Evolutionary conservation across 2,113 vertebrate species (phyloP).

Genomic region (Anolis carolinensis): DNA sequence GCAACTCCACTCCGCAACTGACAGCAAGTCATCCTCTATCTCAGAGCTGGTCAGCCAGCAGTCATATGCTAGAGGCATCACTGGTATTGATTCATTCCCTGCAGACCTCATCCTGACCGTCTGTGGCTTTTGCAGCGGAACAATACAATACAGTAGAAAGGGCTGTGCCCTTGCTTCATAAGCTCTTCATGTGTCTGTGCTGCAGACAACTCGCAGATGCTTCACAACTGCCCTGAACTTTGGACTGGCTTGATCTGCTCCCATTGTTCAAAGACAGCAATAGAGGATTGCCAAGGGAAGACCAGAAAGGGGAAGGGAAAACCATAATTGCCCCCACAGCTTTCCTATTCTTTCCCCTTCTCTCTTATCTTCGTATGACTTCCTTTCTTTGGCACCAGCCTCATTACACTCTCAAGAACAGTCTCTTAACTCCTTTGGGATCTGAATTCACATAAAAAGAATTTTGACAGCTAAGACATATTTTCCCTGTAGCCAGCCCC

Average conservation of each 20-base stretch:
- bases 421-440: conserved; percentile 23
- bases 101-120: conserved; percentile 54
- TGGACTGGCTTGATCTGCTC: conserved; percentile 35
- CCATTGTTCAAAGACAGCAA: conserved; percentile 19
- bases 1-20: fast-evolving
- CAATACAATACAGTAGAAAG: conserved; percentile 66
- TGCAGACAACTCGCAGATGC: conserved; percentile 54
- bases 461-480: background rate
- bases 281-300: fast-evolving
- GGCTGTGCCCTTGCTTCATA: conserved; percentile 12
- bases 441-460: conserved; percentile 16
- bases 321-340: background rate
- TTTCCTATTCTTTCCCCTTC: background rate
- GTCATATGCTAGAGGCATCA: conserved; percentile 5
- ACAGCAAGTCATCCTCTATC: background rate
- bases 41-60: fast-evolving
- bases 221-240: background rate
- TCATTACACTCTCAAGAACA: conserved; percentile 7
- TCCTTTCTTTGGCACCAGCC: conserved; percentile 3
- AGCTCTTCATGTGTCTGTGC: background rate
- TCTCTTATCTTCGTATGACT: background rate
- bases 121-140: conserved; percentile 56
- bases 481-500: background rate
- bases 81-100: conserved; percentile 33
- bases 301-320: background rate